Evolutionary conservation across 1,140 invertebrate genomes (phyloP).

Genomic region (Lasioglossum albipes): DNA sequence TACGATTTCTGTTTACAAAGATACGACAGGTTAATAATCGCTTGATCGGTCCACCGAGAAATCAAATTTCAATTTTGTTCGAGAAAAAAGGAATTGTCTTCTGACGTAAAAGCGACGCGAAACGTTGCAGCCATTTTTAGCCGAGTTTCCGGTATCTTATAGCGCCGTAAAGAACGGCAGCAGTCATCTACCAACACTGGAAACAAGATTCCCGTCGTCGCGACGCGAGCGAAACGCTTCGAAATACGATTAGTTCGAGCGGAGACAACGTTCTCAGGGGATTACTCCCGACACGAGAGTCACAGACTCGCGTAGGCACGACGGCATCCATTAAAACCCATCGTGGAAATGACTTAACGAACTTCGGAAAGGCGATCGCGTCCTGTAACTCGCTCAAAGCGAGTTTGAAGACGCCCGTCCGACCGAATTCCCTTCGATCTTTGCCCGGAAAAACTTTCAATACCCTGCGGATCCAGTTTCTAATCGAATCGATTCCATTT

Average conservation of each 20-base stretch:
- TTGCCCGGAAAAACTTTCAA: too few species aligned
- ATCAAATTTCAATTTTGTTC: too few species aligned
- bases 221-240: background rate
- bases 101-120: too few species aligned
- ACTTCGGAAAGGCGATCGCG: constrained; percentile 29
- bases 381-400: constrained; percentile 1
- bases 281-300: background rate
- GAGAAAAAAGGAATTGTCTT: too few species aligned
- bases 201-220: background rate
- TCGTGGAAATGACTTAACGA: constrained; percentile 33
- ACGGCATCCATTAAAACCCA: constrained; percentile 11
- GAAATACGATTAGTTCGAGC: background rate
- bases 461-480: too few species aligned
- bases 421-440: background rate
- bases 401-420: background rate
- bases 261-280: background rate
- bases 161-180: background rate
- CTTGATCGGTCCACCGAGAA: too few species aligned
- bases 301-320: too few species aligned
- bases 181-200: background rate
- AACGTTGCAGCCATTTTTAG: too few species aligned
- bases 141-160: too few species aligned
- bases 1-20: too few species aligned
- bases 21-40: too few species aligned
- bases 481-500: too few species aligned